Evolutionary conservation across 2,888 invertebrate species (phyloP), one percentile per base, ranked within the genome.

Genomic region (Ectemnius continuus): DNA sequence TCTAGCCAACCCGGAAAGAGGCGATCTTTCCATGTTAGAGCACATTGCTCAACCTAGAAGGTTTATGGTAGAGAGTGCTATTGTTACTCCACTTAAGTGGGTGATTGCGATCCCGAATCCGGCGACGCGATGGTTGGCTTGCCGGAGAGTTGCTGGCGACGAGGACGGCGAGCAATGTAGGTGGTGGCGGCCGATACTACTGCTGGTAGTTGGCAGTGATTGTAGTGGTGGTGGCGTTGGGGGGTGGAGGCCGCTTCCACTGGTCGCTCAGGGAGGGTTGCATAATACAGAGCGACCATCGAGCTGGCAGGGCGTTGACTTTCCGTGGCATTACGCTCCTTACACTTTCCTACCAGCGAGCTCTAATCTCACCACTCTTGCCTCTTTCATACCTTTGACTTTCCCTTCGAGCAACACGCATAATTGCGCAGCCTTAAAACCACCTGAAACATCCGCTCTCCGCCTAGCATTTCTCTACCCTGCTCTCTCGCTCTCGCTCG

Each of bases 291-390:
- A 36, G 77, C 83, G 82, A 85, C 79, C 82, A 83, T 84, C 87
- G 87, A 85, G 85, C 83, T 83, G 79, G 79, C 84, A 88, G 88
- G 88, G 88, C 88, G 88, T 89, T 89, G 88, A 89, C 88, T 88
- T 88, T 86, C 83, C 81, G 63, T 73, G 77, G 70, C 76, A 76
- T 80, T 79, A 76, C 80, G 82, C 75, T 82, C 76, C 80, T 80
- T 80, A 78, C 67, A 69, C 72, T 74, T 79, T 36, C 36, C 36
- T 36, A 36, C 36, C 36, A 36, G 3, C 36, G 36, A 6, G 36
- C 36, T 0, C 36, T 36, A 36, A 36, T 36, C 36, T 36, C 36
- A 36, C 36, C 6, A 36, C 36, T 36, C 36, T 36, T 36, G 36
- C 36, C 8, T 36, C 36, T 36, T 36, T 36, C 36, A 6, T 36